Evolutionary conservation across 2,797 vertebrate species (phyloP).

Genomic region (Epinephelus malabaricus): DNA sequence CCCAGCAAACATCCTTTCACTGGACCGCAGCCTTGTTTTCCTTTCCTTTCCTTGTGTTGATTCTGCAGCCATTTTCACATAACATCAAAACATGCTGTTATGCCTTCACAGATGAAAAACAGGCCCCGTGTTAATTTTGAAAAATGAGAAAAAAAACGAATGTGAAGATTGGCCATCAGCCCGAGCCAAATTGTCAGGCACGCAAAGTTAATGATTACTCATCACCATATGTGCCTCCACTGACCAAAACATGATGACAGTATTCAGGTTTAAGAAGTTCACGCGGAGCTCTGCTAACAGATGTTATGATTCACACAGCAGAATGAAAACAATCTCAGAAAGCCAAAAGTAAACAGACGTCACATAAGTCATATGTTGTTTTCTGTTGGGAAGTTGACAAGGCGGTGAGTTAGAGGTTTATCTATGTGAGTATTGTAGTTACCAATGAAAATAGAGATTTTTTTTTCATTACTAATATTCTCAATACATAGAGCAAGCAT

Average conservation of each 20-base stretch:
- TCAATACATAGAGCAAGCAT: not conserved
- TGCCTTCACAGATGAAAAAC: slow-evolving; percentile 33
- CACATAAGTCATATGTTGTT: slow-evolving; percentile 10
- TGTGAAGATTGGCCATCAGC: slow-evolving; percentile 18
- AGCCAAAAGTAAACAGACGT: slow-evolving; percentile 15
- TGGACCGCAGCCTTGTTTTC: not conserved
- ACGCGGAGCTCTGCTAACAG: slow-evolving; percentile 33
- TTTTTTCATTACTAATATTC: not conserved
- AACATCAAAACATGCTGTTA: slow-evolving; percentile 23
- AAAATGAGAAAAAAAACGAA: not conserved
- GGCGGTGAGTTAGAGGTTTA: not conserved
- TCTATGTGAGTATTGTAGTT: not conserved
- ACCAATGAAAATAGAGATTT: not conserved
- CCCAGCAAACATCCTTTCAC: not conserved
- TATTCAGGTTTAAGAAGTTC: slow-evolving; percentile 28
- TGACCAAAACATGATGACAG: slow-evolving; percentile 35
- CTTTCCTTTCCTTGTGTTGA: not conserved
- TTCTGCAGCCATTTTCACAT: slow-evolving; percentile 15
- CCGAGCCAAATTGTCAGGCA: slow-evolving; percentile 14
- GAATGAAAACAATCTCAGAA: slow-evolving; percentile 31
- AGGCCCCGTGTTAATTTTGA: slow-evolving; percentile 8
- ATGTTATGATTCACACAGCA: slow-evolving; percentile 60
- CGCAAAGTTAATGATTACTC: slow-evolving; percentile 57
- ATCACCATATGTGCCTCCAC: slow-evolving; percentile 59
- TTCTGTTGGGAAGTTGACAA: not conserved